A percentile compares a stretch with the other conserved stretches of the same genome.
phyloP scores from a whole-genome alignment of 2,888 invertebrate species.

The Psylliodes chrysocephalus region DNA sequence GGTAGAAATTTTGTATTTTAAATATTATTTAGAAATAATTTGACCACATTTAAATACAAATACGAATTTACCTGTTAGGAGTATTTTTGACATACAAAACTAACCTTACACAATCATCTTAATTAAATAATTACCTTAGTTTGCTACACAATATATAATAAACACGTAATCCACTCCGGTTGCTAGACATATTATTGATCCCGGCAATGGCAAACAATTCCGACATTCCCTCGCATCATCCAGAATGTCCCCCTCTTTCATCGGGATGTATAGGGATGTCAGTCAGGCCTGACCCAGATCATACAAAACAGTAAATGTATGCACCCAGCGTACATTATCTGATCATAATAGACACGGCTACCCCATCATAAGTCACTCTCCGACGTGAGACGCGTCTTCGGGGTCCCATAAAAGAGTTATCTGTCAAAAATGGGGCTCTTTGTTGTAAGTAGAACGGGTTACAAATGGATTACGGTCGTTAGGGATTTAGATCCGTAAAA shows the following conservation, averaged over 20 bases:
- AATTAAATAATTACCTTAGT: no score
- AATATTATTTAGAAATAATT: no score
- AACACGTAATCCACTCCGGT: no score
- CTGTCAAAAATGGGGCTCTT: neutral
- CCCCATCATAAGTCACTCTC: constrained; percentile 27
- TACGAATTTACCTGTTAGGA: no score
- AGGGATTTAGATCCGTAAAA: neutral
- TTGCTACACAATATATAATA: no score
- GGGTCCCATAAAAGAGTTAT: constrained; percentile 26
- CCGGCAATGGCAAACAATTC: constrained; percentile 28
- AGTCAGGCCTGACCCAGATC: constrained; percentile 30
- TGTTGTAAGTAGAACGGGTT: neutral
- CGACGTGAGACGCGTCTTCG: constrained; percentile 13
- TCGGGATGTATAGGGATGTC: constrained; percentile 28
- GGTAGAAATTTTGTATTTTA: no score
- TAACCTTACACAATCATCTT: no score
- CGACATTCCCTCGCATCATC: constrained; percentile 29
- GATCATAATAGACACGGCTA: constrained; percentile 19
- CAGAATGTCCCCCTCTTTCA: constrained; percentile 18
- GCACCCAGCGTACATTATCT: constrained; percentile 32
- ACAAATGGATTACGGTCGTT: neutral
- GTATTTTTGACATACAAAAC: no score
- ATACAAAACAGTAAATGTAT: constrained; percentile 31
- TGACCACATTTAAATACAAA: no score
- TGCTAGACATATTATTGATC: constrained; percentile 21